These are phyloP conservation scores for Aythya baeri DNA, from an alignment of 2,113 vertebrate genomes.

Conservation along the genomic window DNA sequence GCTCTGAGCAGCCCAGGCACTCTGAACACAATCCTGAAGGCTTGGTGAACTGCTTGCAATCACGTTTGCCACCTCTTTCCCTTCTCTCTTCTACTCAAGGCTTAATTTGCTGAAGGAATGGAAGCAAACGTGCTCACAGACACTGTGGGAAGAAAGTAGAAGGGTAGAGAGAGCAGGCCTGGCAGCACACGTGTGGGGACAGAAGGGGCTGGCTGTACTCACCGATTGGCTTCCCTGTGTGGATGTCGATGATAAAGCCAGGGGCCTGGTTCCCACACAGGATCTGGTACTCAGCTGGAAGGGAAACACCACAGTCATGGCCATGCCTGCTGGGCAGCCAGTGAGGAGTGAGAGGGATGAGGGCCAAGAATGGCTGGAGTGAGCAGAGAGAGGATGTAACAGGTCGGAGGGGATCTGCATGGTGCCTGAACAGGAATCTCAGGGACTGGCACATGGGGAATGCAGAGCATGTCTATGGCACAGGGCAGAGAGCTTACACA, in stretches of 20 bases:
- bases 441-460: not conserved
- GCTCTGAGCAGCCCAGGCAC: not conserved
- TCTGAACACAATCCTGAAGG: not conserved
- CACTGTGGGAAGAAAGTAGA: not conserved
- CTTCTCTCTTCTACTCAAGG: not conserved
- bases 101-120: not conserved
- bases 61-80: not conserved
- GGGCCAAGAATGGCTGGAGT: not conserved
- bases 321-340: not conserved
- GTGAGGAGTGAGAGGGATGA: fast-evolving
- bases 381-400: not conserved
- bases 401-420: not conserved
- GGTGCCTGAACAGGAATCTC: fast-evolving
- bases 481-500: not conserved
- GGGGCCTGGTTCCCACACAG: constrained; percentile 91
- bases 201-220: constrained; percentile 7
- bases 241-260: constrained; percentile 91
- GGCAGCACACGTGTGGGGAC: fast-evolving
- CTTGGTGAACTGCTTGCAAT: not conserved
- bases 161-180: not conserved
- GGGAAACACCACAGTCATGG: not conserved
- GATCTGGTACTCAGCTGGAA: constrained; percentile 86
- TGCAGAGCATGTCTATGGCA: not conserved
- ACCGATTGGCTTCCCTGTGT: constrained; percentile 90
- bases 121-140: not conserved